Percentiles rank a stretch among this genome's conserved stretches.
Conservation (phyloP, 2,113 vertebrate genomes). For the Galemys pyrenaicus region DNA sequence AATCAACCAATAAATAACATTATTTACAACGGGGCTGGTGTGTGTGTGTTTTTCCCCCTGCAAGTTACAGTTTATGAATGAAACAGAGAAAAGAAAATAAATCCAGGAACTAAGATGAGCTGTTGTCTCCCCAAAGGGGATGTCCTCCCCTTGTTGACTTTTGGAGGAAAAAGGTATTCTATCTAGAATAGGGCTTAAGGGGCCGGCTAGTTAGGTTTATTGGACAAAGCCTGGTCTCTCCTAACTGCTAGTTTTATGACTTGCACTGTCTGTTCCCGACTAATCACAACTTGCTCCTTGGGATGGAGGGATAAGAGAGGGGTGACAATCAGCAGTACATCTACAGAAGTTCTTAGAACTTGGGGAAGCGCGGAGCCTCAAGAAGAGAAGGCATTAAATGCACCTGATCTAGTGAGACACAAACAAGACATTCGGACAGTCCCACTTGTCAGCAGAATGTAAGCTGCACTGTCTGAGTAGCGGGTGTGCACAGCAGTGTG, state of each 20-base stretch:
- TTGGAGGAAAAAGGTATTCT: not conserved
- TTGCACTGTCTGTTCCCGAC: not conserved
- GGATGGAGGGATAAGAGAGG: not conserved
- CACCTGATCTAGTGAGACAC: constrained; percentile 51
- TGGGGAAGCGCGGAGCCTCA: not conserved
- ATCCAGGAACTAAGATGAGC: constrained; percentile 41
- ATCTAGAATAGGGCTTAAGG: not conserved
- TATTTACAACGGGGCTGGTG: constrained; percentile 85
- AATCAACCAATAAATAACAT: constrained; percentile 91
- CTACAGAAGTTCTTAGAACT: not conserved
- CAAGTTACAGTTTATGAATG: constrained; percentile 78
- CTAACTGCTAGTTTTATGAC: not conserved
- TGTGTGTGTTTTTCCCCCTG: constrained; percentile 56
- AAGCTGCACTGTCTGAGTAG: not conserved
- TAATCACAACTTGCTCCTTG: not conserved
- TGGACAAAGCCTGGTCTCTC: not conserved
- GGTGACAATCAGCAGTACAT: not conserved
- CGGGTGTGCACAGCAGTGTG: not conserved
- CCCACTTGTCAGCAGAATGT: constrained; percentile 14
- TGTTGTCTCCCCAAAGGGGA: constrained; percentile 18
- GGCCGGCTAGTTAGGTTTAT: not conserved
- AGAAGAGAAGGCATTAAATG: constrained; percentile 7
- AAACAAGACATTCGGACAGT: constrained; percentile 33
- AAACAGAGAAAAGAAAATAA: constrained; percentile 55
- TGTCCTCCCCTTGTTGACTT: not conserved